These are phyloP conservation scores for Acyrthosiphon pisum DNA, from an alignment of 1,140 invertebrate genomes.

Conservation along the genomic window DNA sequence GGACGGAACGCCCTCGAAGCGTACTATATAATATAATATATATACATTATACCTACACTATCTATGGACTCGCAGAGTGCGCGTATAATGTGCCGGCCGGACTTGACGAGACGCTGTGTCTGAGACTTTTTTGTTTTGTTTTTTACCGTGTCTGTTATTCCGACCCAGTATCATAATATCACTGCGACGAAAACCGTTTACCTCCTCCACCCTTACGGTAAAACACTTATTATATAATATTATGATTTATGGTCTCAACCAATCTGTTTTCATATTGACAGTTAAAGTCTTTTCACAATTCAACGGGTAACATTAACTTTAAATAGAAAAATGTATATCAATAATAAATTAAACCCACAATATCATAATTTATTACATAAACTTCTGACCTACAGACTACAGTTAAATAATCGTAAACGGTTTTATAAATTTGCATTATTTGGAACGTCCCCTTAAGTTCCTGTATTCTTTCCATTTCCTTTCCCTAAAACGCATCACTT, in stretches of 20 bases:
- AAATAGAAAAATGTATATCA: too few species aligned
- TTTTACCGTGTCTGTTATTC: background rate
- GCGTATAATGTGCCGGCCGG: background rate
- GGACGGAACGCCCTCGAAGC: constrained; percentile 34
- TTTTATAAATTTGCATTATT: too few species aligned
- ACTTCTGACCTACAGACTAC: too few species aligned
- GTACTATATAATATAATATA: background rate
- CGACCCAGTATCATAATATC: background rate
- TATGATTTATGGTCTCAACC: background rate
- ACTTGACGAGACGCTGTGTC: background rate
- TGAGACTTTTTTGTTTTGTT: background rate
- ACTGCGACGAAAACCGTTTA: background rate
- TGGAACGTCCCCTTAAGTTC: too few species aligned
- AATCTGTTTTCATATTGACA: background rate
- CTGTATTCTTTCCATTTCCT: too few species aligned
- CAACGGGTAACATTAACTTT: too few species aligned
- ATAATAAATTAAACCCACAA: too few species aligned
- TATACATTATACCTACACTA: background rate
- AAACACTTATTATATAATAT: too few species aligned
- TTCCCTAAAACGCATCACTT: too few species aligned
- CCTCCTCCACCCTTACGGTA: background rate
- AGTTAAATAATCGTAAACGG: too few species aligned
- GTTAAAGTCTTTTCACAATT: background rate
- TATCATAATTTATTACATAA: too few species aligned
- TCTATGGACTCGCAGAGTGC: background rate